Base-by-base conservation (phyloP, 2,888 invertebrate genomes). In the Seira sanloemensis region DNA sequence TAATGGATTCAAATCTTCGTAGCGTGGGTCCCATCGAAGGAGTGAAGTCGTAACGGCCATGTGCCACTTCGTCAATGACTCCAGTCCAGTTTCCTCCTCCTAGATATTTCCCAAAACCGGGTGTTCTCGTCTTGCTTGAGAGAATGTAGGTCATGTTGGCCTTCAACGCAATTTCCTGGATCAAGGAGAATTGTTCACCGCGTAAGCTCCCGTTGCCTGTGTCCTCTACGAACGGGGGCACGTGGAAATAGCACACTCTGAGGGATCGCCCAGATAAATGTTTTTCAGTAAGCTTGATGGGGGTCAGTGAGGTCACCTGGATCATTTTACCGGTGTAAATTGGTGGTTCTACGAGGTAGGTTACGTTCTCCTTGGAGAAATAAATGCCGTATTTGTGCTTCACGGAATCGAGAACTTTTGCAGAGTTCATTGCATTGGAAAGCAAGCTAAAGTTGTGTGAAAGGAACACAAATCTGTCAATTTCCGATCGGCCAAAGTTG, bases 31-130 rank as follows among this genome's bases (percentile, higher is more conserved):
- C 65, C 0, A 79, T n/a, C 12, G n/a, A 21, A 2, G 73, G 66
- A 4, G 50, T 50, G 1, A 73, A 9, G 9, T 79, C 66, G 1
- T 25, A 65, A 1, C 19, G 1, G 21, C 66, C 78, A 50, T 16
- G 18, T 16, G 19, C 50, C 5, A 79, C 1, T 18, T 79, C 78
- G 0, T 27, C 19, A 2, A 66, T 25, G 7, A 50, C 7, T n/a
- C 78, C 78, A 1, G 65, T 65, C 72, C 73, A 79, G n/a, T 16
- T 19, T 12, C 78, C 78, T 19, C 65, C 73, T 2, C 2, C 27
- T 46, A 72, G 5, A 9, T 26, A 4, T 2, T 4, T 24, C 0
- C 78, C 78, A 66, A 79, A 50, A 0, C 71, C 46, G 2, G 18
- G 23, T 2, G 46, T 24, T 21, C 21, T 24, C 19, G 27, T 37